These are phyloP conservation scores for Marronus borbonicus DNA, from an alignment of 2,888 invertebrate genomes.

Conservation along the genomic window DNA sequence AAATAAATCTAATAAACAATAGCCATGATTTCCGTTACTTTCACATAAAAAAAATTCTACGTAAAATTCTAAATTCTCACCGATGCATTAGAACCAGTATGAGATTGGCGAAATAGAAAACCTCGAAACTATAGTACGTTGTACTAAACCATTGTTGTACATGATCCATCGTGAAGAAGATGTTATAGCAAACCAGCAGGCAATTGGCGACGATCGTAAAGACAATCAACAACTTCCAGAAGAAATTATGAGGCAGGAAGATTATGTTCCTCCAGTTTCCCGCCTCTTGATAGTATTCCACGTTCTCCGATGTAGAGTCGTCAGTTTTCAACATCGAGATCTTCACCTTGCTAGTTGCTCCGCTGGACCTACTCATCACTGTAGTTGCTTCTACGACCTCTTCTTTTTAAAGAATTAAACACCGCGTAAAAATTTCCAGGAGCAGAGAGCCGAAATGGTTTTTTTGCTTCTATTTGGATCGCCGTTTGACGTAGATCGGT, in stretches of 20 bases:
- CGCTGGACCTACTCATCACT: slow-evolving; percentile 24
- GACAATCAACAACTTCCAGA: slow-evolving; percentile 45
- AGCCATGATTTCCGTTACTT: too few relatives aligned
- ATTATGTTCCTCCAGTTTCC: slow-evolving; percentile 52
- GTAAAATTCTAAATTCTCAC: slow-evolving; percentile 39
- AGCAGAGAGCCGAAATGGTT: not conserved
- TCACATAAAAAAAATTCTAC: not conserved
- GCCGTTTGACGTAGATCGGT: not conserved
- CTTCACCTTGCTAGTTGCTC: slow-evolving; percentile 14
- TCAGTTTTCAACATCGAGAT: slow-evolving; percentile 34
- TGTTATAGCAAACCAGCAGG: slow-evolving; percentile 39
- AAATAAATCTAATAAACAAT: too few relatives aligned
- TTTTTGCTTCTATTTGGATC: not conserved
- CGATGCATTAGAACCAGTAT: slow-evolving; percentile 47
- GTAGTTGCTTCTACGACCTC: not conserved
- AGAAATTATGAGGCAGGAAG: slow-evolving; percentile 48
- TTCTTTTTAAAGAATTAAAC: too few relatives aligned
- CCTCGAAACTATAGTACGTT: slow-evolving; percentile 48
- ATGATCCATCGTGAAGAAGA: slow-evolving; percentile 8
- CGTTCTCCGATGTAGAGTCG: slow-evolving; percentile 18
- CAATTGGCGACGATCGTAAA: slow-evolving; percentile 41
- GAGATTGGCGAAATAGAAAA: slow-evolving; percentile 45
- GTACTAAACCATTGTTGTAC: slow-evolving; percentile 7
- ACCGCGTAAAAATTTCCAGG: too few relatives aligned
- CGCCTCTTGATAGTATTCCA: slow-evolving; percentile 39